phyloP scores from a whole-genome alignment of 2,797 vertebrate genomes.

The Sebastes umbrosus region DNA sequence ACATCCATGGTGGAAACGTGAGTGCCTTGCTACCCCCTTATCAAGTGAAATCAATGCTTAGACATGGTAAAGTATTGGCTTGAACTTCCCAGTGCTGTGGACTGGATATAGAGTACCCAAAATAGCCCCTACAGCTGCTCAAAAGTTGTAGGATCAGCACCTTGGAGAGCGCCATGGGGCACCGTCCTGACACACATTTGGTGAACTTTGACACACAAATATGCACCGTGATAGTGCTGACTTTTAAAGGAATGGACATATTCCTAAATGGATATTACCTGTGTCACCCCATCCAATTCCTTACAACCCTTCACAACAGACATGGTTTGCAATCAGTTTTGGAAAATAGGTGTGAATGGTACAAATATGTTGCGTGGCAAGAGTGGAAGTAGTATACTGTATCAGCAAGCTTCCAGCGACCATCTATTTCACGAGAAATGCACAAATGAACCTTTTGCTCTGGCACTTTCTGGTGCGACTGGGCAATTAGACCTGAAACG shows the following conservation, averaged over 20 bases:
- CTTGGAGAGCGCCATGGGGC: neutral
- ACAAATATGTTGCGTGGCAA: neutral
- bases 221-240: neutral
- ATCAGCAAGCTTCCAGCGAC: neutral
- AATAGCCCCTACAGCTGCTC: neutral
- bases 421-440: neutral
- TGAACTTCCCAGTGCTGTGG: neutral
- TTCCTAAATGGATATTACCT: neutral
- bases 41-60: neutral
- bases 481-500: slow-evolving; percentile 2
- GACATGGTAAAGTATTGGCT: neutral
- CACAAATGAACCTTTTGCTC: neutral
- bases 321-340: neutral
- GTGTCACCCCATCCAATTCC: neutral
- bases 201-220: neutral
- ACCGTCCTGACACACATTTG: neutral
- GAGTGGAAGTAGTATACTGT: neutral
- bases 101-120: neutral
- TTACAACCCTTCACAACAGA: neutral
- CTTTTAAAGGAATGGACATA: neutral
- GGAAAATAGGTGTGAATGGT: neutral
- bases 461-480: neutral
- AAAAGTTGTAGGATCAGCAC: neutral
- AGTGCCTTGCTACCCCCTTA: neutral
- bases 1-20: no score